Base-by-base conservation (phyloP, 2,113 vertebrate species). In the Phylloscopus whistleri region DNA sequence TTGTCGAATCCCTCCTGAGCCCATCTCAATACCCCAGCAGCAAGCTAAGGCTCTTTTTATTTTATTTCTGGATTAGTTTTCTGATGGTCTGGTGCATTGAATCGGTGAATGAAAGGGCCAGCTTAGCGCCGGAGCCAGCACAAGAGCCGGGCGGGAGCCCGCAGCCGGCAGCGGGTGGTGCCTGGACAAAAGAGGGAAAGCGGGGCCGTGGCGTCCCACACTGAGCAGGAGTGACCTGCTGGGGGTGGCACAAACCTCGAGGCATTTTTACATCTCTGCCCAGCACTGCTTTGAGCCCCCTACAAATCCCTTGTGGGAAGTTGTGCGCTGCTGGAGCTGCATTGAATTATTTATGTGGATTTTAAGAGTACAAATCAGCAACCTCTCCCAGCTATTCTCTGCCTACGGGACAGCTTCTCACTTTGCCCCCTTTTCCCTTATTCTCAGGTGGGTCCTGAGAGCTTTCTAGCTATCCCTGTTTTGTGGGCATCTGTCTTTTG, bases 31-130 rank as follows among this genome's bases (percentile, higher is more conserved):
- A 73, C 31, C 75, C 11, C 75, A 92, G 83, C 13, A 1, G 91
- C 83, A 84, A 73, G 58, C 75, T 56, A 60, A 83, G 4, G 23
- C 44, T 26, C 30, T 60, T 76, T 89, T 46, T 16, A 14, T 76
- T 68, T 62, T 37, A 78, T 48, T n/a, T 33, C 62, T 75, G 87
- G 81, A 68, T 94, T 96, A 87, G 74, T 94, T 94, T 96, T 75
- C 92, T 87, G 90, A 55, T 73, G 67, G 66, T 83, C 79, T 80
- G 88, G 26, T 69, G 82, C 72, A 86, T 95, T 95, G 94, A 85
- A 39, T 87, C 46, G 17, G 58, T 60, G 62, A 73, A 62, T 95
- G 67, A 90, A 93, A 88, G 82, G 55, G 26, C 31, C 88, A 66
- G 88, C 70, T 95, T 83, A 79, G 82, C 2, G 3, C 62, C 2